These are phyloP conservation scores for Ligdia adustata DNA, from an alignment of 2,888 invertebrate species.

Conservation along the genomic window DNA sequence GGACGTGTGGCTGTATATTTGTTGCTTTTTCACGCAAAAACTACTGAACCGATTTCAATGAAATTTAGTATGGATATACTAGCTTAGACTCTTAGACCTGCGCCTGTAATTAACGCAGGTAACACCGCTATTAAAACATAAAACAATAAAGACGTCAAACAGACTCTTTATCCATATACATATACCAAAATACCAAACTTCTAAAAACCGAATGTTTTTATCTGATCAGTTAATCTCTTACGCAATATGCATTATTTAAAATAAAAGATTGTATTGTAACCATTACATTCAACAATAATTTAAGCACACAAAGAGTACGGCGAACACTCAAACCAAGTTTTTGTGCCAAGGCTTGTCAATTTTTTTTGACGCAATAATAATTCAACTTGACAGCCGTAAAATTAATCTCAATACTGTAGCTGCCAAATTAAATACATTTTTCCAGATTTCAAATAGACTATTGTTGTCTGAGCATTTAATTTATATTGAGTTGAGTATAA, in stretches of 20 bases:
- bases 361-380: constrained; percentile 34
- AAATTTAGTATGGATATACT: no score
- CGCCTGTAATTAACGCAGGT: not conserved
- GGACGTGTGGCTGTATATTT: no score
- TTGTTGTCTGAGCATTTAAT: no score
- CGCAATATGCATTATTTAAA: not conserved
- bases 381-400: constrained; percentile 50
- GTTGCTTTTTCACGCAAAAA: not conserved
- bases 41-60: not conserved
- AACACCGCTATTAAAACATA: not conserved
- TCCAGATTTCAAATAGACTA: constrained; percentile 9
- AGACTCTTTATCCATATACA: no score
- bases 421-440: constrained; percentile 35
- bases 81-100: no score
- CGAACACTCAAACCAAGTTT: constrained; percentile 14
- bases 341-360: constrained; percentile 30
- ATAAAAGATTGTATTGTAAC: constrained; percentile 3
- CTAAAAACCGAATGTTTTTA: not conserved
- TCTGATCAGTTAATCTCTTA: not conserved
- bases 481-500: no score
- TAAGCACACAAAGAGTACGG: constrained; percentile 9
- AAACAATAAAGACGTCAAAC: not conserved
- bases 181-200: no score
- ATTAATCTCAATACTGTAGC: constrained; percentile 41
- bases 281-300: constrained; percentile 4